phyloP scores from a whole-genome alignment of 2,113 vertebrate species.

The Scomber scombrus region DNA sequence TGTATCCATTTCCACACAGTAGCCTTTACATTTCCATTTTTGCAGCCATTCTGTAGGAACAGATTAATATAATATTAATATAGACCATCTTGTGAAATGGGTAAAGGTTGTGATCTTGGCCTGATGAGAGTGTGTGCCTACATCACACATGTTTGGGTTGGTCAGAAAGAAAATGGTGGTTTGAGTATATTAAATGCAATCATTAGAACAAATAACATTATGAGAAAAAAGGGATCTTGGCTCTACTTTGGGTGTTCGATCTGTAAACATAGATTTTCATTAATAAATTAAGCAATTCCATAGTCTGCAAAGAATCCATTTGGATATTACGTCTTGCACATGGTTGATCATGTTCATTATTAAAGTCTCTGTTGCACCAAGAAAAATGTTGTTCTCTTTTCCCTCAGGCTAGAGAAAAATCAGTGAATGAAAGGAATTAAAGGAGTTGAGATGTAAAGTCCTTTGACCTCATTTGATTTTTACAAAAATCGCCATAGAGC shows the following conservation, averaged over 20 bases:
- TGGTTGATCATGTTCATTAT: conserved; percentile 59
- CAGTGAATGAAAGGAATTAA: conserved; percentile 8
- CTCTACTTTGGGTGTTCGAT: conserved; percentile 38
- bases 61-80: conserved; percentile 1
- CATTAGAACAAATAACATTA: conserved; percentile 45
- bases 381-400: conserved; percentile 41
- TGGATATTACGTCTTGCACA: conserved; percentile 53
- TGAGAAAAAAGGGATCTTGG: conserved; percentile 3
- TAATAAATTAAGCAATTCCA: conserved; percentile 56
- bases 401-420: conserved; percentile 18
- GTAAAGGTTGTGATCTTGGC: background rate
- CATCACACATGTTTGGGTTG: background rate
- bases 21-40: background rate
- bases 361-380: conserved; percentile 31
- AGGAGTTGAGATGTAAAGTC: conserved; percentile 21
- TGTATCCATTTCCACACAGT: background rate
- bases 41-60: background rate
- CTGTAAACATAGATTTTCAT: conserved; percentile 60
- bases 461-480: conserved; percentile 18
- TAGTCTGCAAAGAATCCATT: conserved; percentile 62
- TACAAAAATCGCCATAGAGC: conserved; percentile 1
- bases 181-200: conserved; percentile 36
- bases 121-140: background rate
- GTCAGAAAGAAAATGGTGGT: conserved; percentile 13
- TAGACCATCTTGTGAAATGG: conserved; percentile 8